phyloP scores from a whole-genome alignment of 1,140 invertebrate genomes.

The Homalodisca vitripennis region DNA sequence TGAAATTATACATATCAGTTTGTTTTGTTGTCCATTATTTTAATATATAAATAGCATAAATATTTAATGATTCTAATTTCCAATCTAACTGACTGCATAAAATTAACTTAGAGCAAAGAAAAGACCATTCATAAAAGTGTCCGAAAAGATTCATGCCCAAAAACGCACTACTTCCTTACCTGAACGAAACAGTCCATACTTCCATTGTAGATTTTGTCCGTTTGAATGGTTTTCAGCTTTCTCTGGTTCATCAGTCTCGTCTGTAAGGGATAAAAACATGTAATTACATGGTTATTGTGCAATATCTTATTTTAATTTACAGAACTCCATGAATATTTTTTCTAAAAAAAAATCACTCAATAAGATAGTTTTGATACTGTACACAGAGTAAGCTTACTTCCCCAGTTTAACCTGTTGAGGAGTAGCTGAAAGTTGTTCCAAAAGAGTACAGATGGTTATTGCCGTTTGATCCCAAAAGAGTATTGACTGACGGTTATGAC shows the following conservation, averaged over 20 bases:
- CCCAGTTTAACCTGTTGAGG: not conserved
- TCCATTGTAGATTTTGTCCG: conserved; percentile 58
- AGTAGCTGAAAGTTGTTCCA: not conserved
- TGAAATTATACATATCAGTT: not conserved
- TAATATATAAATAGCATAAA: not conserved
- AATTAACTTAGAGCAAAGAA: not conserved
- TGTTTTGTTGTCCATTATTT: not conserved
- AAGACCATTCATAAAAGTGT: not conserved
- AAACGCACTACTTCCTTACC: conserved; percentile 52
- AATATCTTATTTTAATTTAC: not conserved
- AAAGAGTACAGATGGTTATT: not conserved
- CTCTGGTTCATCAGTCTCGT: conserved; percentile 91
- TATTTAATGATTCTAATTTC: not conserved
- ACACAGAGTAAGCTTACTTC: not conserved
- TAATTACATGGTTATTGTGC: not conserved
- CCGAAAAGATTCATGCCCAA: not conserved
- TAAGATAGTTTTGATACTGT: not conserved
- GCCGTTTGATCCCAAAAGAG: too few relatives aligned
- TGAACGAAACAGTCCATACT: conserved; percentile 88
- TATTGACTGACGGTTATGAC: too few relatives aligned
- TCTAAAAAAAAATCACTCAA: not conserved
- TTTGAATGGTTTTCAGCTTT: conserved; percentile 53
- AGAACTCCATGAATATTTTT: not conserved
- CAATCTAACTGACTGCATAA: not conserved
- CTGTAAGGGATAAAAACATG: conserved; percentile 56